A percentile compares a stretch with the other conserved stretches of the same genome.
phyloP scores from a whole-genome alignment of 2,888 invertebrate genomes.

The Cheilosia grossa region DNA sequence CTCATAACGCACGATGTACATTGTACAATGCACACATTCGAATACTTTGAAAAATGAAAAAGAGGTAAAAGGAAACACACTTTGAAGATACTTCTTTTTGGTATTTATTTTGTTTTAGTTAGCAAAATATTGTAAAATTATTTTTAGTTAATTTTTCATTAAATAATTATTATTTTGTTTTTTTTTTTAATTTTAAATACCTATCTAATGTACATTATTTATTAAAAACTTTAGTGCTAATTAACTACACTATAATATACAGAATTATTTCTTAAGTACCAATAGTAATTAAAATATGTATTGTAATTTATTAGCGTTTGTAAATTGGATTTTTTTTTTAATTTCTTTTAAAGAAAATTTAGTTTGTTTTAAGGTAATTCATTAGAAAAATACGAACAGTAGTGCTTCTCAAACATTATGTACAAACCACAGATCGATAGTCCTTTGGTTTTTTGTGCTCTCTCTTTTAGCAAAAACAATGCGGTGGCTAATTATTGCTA shows the following conservation, averaged over 20 bases:
- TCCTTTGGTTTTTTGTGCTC: background rate
- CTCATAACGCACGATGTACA: too few relatives aligned
- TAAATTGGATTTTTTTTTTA: constrained; percentile 16
- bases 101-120: constrained; percentile 53
- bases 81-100: constrained; percentile 24
- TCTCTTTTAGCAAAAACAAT: constrained; percentile 9
- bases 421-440: background rate
- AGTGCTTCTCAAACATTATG: constrained; percentile 25
- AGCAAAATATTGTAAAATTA: constrained; percentile 72
- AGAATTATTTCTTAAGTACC: constrained; percentile 65
- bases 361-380: constrained; percentile 1
- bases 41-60: too few relatives aligned
- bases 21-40: too few relatives aligned
- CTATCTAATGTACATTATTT: constrained; percentile 67
- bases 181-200: constrained; percentile 49
- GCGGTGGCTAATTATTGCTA: constrained; percentile 6
- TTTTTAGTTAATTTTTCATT: constrained; percentile 46
- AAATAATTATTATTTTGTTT: constrained; percentile 37
- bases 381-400: constrained; percentile 10
- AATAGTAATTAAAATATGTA: constrained; percentile 46
- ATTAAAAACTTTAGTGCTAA: constrained; percentile 48
- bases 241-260: constrained; percentile 69
- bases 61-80: background rate
- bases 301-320: constrained; percentile 34
- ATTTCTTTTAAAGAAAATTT: constrained; percentile 18